Evolutionary conservation across 1,140 invertebrate genomes (phyloP), one percentile per base, ranked within the genome.

Genomic region (Heliconius hewitsoni): DNA sequence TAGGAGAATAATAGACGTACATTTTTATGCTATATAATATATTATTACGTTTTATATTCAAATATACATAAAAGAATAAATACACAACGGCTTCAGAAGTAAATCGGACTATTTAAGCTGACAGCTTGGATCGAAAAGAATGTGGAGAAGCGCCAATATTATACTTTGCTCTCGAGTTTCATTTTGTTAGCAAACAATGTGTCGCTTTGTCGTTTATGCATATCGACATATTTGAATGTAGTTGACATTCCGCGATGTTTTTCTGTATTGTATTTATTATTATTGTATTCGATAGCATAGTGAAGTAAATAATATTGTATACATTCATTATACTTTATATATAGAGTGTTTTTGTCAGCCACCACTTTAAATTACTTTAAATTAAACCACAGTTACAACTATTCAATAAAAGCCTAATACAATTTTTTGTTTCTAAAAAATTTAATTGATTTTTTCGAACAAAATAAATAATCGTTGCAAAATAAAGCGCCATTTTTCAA

Each of bases 181-280:
- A 27, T 66, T 66, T 27, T 66, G 60, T 66, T 66, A 27, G 60
- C 60, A 66, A 66, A 66, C 60, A 66, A 66, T 66, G 60, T 66
- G 60, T 66, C 60, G 60, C 60, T 66, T 66, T 66, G 60, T 66
- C 60, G 30, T 66, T 27, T 66, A 66, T 23, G 60, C 27, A 66
- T 66, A 66, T 66, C 23, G 60, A 66, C 60, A 30, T 66, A 66
- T 66, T 66, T 66, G 60, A 66, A 66, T 4, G 13, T 66, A 23
- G 9, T 66, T 66, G 60, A 66, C 23, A 66, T 66, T 30, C 60
- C 16, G 60, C 27, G 27, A 27, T 66, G 16, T 23, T 16, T 66
- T 30, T 30, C 9, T 66, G 60, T 66, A 66, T 66, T 66, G 60
- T 16, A 30, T 66, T 66, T 66, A 66, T 66, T 27, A 16, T 66